Percentiles rank a stretch among this genome's conserved stretches.
These are phyloP conservation scores for Phocoena phocoena DNA, from an alignment of 2,113 vertebrate genomes.

Conservation along the genomic window DNA sequence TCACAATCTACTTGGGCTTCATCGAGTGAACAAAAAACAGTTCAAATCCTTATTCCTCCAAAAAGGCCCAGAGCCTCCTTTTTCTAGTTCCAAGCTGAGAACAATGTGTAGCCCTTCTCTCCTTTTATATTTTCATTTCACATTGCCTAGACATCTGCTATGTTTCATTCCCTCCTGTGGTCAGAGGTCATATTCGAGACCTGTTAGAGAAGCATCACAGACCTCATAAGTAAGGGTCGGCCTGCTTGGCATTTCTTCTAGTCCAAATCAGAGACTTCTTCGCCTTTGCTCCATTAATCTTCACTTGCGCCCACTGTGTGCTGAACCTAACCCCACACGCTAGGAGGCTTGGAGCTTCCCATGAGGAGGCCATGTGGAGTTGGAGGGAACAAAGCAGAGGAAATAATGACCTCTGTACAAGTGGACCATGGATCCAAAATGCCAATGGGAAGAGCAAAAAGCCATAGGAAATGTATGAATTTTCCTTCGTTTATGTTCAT, in stretches of 20 bases:
- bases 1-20: background rate
- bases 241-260: background rate
- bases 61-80: background rate
- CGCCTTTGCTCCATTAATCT: background rate
- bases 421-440: background rate
- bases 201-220: background rate
- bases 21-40: background rate
- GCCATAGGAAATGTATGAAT: background rate
- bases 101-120: accelerated
- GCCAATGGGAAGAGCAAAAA: background rate
- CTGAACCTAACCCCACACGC: background rate
- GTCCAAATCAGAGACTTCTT: background rate
- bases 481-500: background rate
- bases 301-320: too few relatives aligned
- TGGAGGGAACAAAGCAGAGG: background rate
- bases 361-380: background rate
- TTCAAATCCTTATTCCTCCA: background rate
- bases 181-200: background rate
- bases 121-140: background rate
- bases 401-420: background rate
- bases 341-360: background rate
- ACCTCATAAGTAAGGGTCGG: background rate
- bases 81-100: background rate
- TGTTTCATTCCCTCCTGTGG: background rate
- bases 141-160: background rate